Percentiles rank a stretch among this genome's conserved stretches.
Conservation (phyloP, 2,797 vertebrate genomes). For the Enteromius argenteus region DNA sequence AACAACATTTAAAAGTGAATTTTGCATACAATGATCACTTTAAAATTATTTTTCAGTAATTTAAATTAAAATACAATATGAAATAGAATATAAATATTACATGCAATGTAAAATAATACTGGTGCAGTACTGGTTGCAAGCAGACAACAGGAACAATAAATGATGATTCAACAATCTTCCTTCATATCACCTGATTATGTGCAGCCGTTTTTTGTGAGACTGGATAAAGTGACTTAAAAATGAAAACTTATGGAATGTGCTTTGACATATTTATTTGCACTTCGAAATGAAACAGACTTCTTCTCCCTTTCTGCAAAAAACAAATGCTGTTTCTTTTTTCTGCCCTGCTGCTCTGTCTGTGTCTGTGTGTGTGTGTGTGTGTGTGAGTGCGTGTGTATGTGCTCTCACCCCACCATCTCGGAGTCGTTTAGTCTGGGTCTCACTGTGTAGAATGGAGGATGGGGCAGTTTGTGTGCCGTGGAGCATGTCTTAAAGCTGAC, state of each 20-base stretch:
- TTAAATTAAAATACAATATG: not conserved
- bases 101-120: not conserved
- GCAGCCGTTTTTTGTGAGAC: not conserved
- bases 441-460: constrained; percentile 35
- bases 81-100: not conserved
- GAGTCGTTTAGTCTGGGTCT: constrained; percentile 64
- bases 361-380: not conserved
- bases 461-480: constrained; percentile 30
- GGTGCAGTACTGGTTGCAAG: not conserved
- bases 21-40: no score
- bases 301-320: not conserved
- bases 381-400: not conserved
- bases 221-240: not conserved
- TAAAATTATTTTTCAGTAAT: not conserved
- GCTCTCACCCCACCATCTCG: constrained; percentile 44
- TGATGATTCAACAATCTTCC: not conserved
- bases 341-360: not conserved
- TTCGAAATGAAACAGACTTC: constrained; percentile 28
- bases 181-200: not conserved
- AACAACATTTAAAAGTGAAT: no score
- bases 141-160: not conserved
- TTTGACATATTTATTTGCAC: constrained; percentile 30
- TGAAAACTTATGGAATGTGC: not conserved
- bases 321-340: not conserved
- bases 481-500: constrained; percentile 52